Base-by-base conservation (phyloP, 2,888 invertebrate species). In the Chydorus sphaericus region DNA sequence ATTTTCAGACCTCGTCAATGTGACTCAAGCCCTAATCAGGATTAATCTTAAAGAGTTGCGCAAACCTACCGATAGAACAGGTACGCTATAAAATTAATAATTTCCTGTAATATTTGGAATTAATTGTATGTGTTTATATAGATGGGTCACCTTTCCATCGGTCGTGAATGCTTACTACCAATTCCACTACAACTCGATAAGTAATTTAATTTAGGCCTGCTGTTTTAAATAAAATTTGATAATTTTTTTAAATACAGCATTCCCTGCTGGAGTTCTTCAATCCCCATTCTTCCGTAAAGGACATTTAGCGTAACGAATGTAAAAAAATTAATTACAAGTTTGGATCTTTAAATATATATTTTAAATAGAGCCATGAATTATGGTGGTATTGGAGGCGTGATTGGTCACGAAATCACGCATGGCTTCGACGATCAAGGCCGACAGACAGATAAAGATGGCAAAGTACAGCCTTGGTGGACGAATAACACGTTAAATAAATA, bases 381-480 rank as follows among this genome's bases (percentile, higher is more conserved):
- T 63, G 90, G 89, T 20, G 86, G 86, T 2, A 90, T 92, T 60
- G 91, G 91, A 2, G 88, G 85, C 65, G 86, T 91, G 3, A 90
- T 91, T 65, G 90, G 90, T 0, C 91, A 91, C 67, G 91, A 91
- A 73, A 89, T 92, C 54, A 90, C 89, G 0, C 91, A 91, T 66
- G 65, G 65, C 16, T 66, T 66, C 48, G 67, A 67, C 60, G 66
- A 66, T 56, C 60, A 62, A 75, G 91, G 93, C 53, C 80, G 92
- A 50, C 89, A 91, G 72, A 94, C 90, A 66, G 91, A 94, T 70
- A 83, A 86, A 61, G 78, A 87, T 60, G 94, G 94, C 14, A 92
- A 93, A 70, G 73, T 93, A 60, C 80, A 85, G 1, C 88, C 92
- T 66, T 94, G 94, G 94, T 94, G 93, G 92, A 82, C 83, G 61